phyloP scores from a whole-genome alignment of 2,113 vertebrate genomes.

The Aspiorhynchus laticeps region DNA sequence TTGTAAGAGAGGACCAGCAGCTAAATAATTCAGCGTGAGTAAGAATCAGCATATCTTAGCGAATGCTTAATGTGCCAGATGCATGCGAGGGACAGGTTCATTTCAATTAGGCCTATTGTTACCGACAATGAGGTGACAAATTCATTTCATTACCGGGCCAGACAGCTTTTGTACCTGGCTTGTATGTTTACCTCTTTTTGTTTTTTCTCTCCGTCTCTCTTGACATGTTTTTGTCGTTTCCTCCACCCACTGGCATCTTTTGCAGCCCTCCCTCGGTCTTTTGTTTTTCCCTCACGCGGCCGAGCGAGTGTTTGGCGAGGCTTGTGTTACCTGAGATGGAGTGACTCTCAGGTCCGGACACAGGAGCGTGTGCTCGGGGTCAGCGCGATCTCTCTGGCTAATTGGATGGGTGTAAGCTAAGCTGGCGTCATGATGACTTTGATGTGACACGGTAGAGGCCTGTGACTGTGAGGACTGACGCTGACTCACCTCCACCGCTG shows the following conservation, averaged over 20 bases:
- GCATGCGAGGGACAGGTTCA: constrained; percentile 81
- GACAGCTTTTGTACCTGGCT: constrained; percentile 76
- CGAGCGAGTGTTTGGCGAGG: constrained; percentile 53
- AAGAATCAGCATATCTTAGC: constrained; percentile 86
- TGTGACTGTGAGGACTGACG: constrained; percentile 75
- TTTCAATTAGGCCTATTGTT: constrained; percentile 93
- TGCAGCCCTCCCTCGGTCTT: constrained; percentile 64
- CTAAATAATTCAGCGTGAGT: constrained; percentile 89
- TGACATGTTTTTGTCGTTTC: constrained; percentile 50
- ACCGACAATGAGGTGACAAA: constrained; percentile 85
- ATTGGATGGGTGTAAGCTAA: constrained; percentile 96
- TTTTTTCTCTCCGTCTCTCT: constrained; percentile 51
- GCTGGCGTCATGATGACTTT: constrained; percentile 85
- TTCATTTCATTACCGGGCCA: constrained; percentile 76
- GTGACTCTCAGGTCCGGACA: constrained; percentile 79
- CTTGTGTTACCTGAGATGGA: constrained; percentile 86
- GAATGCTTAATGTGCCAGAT: constrained; percentile 88
- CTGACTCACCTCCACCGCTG: constrained; percentile 71
- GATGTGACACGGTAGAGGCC: constrained; percentile 79
- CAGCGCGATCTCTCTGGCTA: constrained; percentile 86
- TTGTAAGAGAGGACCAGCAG: constrained; percentile 67
- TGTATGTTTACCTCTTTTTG: constrained; percentile 54
- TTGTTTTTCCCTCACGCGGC: constrained; percentile 70
- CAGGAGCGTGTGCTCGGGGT: constrained; percentile 78
- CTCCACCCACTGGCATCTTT: constrained; percentile 66